Base-by-base conservation (phyloP, 2,888 invertebrate species). In the Napeogenes sylphis region DNA sequence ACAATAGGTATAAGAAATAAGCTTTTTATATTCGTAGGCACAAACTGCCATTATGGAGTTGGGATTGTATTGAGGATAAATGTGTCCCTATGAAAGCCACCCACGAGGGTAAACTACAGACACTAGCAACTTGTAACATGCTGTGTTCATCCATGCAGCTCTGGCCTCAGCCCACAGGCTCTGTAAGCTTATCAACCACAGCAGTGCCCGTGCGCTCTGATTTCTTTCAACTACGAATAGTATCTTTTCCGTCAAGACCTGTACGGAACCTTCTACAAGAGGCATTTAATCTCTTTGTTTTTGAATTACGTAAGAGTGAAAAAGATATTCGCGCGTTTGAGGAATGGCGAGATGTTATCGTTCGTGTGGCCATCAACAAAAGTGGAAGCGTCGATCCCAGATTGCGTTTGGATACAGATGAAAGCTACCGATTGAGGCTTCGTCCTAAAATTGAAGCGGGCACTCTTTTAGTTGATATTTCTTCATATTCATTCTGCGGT, bases 121-220 rank as follows among this genome's bases (percentile, higher is more conserved):
- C 94, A 12, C 84, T 95, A 70, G 90, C 92, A 65, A 94, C 94
- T 12, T 95, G 95, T 80, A 93, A 93, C 69, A 95, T 95, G 92
- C 86, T 94, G 8, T 95, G 95, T 80, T 93, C 94, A 10, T 89
- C 92, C 46, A 87, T 91, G 60, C 93, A 94, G 70, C 90, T 95
- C 13, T 95, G 95, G 95, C 95, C 95, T 8, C 93, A 93, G 76
- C 95, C 95, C 32, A 95, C 94, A 3, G 93, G 94, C 0, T 91
- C 91, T 56, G 91, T 94, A 4, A 87, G 91, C 51, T 87, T 95
- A 4, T 93, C 93, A 46, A 91, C 91, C 4, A 91, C 92, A 60
- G 92, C 93, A 6, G 85, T 93, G n/a, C 91, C 92, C 35, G 92
- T 94, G 65, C 87, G 91, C 45, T 84, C 91, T 45, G 85, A 92